Evolutionary conservation across 2,797 vertebrate species (phyloP).

Genomic region (Lophius americanus): DNA sequence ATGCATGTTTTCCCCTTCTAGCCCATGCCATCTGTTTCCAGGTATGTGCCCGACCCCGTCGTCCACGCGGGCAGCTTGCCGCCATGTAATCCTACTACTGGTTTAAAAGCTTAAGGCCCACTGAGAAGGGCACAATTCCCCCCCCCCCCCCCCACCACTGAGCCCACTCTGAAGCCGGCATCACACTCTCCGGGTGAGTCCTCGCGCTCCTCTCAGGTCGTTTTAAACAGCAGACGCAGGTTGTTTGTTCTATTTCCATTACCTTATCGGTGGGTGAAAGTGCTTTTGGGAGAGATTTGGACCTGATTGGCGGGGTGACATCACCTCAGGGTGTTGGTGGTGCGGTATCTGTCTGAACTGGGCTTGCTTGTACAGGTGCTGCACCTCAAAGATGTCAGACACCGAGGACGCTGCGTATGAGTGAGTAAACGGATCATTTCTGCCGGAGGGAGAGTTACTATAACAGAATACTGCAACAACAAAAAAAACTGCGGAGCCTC

Average conservation of each 20-base stretch:
- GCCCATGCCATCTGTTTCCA: constrained; percentile 75
- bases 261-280: not conserved
- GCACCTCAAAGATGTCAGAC: constrained; percentile 87
- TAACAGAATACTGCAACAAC: too few relatives aligned
- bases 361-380: constrained; percentile 50
- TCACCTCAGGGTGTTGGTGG: not conserved
- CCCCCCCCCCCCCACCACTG: constrained; percentile 22
- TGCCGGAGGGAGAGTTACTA: not conserved
- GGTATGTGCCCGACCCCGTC: constrained; percentile 76
- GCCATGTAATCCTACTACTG: constrained; percentile 77
- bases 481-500: too few relatives aligned
- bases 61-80: constrained; percentile 62
- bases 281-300: not conserved
- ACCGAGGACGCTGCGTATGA: constrained; percentile 84
- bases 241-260: not conserved
- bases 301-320: not conserved
- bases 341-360: not conserved
- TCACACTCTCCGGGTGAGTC: constrained; percentile 63
- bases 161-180: constrained; percentile 30
- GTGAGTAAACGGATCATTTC: constrained; percentile 81
- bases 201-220: not conserved
- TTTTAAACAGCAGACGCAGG: not conserved
- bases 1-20: constrained; percentile 68
- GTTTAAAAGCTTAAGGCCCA: constrained; percentile 80
- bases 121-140: constrained; percentile 50